phyloP scores from a whole-genome alignment of 2,113 vertebrate species.

The Limnothrissa miodon region DNA sequence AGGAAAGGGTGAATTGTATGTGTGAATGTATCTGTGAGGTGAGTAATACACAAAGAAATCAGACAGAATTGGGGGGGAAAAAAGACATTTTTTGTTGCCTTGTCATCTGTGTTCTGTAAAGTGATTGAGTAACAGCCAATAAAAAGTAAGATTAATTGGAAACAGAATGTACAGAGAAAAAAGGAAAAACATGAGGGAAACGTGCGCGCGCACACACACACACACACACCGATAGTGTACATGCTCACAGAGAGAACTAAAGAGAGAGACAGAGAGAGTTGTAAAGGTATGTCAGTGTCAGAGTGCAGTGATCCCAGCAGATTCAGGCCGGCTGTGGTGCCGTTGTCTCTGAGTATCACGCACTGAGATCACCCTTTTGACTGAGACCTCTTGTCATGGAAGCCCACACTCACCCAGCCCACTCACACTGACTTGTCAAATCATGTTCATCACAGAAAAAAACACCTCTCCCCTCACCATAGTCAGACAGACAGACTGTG shows the following conservation, averaged over 20 bases:
- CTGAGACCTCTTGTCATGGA: background rate
- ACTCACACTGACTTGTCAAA: background rate
- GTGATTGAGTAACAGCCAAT: background rate
- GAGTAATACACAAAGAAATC: background rate
- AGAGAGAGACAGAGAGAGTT: background rate
- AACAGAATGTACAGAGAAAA: background rate
- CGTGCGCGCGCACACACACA: background rate
- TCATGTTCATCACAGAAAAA: background rate
- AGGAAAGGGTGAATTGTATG: background rate
- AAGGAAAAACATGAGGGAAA: background rate
- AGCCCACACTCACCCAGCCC: background rate
- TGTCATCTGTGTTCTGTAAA: background rate
- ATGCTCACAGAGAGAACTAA: background rate
- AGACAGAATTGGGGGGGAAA: background rate
- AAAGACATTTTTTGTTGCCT: background rate
- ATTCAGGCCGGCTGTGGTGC: background rate
- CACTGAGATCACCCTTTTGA: background rate
- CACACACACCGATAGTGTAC: background rate
- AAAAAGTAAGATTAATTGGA: background rate
- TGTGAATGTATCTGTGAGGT: background rate
- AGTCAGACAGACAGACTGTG: background rate
- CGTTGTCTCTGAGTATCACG: background rate
- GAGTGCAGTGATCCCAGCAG: background rate
- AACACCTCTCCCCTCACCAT: background rate
- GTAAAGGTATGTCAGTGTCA: background rate